A percentile compares a stretch with the other conserved stretches of the same genome.
phyloP scores from a whole-genome alignment of 1,140 invertebrate species.

The Marisa cornuarietis region DNA sequence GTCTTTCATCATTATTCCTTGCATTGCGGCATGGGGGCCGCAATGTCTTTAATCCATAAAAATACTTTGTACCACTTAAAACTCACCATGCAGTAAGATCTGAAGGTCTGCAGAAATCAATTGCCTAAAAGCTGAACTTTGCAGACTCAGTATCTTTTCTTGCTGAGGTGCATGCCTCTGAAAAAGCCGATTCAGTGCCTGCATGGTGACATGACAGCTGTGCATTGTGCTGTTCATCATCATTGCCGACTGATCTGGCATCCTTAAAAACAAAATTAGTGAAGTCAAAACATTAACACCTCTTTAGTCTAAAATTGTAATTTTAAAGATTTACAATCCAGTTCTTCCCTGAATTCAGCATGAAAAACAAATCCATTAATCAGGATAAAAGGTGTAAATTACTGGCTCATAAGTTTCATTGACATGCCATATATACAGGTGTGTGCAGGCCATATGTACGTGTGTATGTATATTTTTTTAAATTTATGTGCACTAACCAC shows the following conservation, averaged over 20 bases:
- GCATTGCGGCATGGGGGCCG: too few relatives aligned
- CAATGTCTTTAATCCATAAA: too few relatives aligned
- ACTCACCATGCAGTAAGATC: too few relatives aligned
- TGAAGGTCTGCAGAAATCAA: too few relatives aligned
- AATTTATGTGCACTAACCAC: too few relatives aligned
- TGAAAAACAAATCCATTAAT: background rate
- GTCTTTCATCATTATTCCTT: too few relatives aligned
- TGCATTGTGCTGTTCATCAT: conserved; percentile 53
- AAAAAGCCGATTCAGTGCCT: conserved; percentile 48
- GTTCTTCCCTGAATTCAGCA: background rate
- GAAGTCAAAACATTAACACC: background rate
- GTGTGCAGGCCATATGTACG: too few relatives aligned
- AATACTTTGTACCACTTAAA: too few relatives aligned
- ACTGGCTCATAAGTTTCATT: background rate
- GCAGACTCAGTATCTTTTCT: too few relatives aligned
- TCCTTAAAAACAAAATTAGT: background rate
- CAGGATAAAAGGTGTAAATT: background rate
- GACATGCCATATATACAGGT: too few relatives aligned
- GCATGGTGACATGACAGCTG: conserved; percentile 49
- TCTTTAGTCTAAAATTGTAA: background rate
- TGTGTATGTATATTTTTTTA: too few relatives aligned
- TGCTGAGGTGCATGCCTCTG: conserved; percentile 31
- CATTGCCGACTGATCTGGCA: conserved; percentile 38
- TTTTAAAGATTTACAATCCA: background rate
- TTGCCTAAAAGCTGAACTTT: too few relatives aligned